A percentile compares a stretch with the other conserved stretches of the same genome.
phyloP scores from a whole-genome alignment of 2,888 invertebrate species.

The Azorinus chamasolen region DNA sequence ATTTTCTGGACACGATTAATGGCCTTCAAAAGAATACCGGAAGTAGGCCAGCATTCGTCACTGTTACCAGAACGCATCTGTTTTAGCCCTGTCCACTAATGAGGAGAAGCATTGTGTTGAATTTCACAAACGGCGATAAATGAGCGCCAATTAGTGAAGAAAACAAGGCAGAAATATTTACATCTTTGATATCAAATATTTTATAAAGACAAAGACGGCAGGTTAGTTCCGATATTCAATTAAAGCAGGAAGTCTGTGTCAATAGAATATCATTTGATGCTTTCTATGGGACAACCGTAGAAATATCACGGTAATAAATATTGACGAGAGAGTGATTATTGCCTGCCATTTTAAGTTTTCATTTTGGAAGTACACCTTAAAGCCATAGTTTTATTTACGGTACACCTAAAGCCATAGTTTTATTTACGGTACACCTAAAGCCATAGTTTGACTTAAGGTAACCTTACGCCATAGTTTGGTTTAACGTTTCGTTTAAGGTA shows the following conservation, averaged over 20 bases:
- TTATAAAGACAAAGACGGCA: conserved; percentile 52
- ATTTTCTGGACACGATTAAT: no score
- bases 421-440: no score
- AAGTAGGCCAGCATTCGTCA: conserved; percentile 21
- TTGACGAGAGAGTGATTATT: no score
- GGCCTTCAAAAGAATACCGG: conserved; percentile 3
- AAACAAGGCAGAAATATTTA: conserved; percentile 63
- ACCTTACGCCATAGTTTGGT: no score
- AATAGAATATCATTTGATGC: conserved; percentile 30
- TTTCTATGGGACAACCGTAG: conserved; percentile 12
- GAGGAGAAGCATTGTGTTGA: conserved; percentile 11
- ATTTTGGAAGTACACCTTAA: no score
- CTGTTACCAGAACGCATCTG: conserved; percentile 28
- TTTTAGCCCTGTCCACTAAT: conserved; percentile 15
- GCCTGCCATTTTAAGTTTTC: no score
- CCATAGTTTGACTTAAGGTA: no score
- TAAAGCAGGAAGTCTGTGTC: conserved; percentile 56
- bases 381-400: no score
- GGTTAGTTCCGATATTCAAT: conserved; percentile 59
- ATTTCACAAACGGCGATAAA: conserved; percentile 21
- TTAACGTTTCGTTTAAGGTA: no score
- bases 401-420: no score
- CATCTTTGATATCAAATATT: conserved; percentile 64
- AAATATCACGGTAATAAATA: no score
- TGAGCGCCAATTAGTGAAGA: conserved; percentile 59